Evolutionary conservation across 1,140 invertebrate genomes (phyloP), one percentile per base, ranked within the genome.

Genomic region (Rhizoglyphus robini): DNA sequence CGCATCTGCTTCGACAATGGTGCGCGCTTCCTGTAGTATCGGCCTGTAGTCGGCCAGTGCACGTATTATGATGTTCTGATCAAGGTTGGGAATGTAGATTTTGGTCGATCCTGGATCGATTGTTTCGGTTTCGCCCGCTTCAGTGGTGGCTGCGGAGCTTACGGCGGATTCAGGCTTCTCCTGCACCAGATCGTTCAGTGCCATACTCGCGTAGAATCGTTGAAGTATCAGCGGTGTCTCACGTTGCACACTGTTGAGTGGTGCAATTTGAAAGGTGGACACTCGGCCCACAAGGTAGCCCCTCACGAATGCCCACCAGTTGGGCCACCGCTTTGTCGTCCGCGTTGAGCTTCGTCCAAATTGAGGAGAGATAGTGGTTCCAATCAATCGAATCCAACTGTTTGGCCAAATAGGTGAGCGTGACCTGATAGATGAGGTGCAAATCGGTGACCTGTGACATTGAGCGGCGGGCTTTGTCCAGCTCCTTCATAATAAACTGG

Each of bases 401-500:
- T 4, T 71, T 66, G 27, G 59, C 54, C 11, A 71, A 30, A 62
- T 70, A 64, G 3, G 65, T 65, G 41, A 70, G 71, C 18, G 68
- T 73, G 1, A 93, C 88, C 70, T 94, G 78, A 77, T 97, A 98
- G 54, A 98, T 83, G 34, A 97, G 81, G 76, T 99, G 95, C 0
- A 99, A 79, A 73, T 99, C 94, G 69, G 86, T 90, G 72, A 96
- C 91, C 8, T 98, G 77, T 0, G 93, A 90, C 75, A 99, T 88
- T 71, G 86, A 88, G 71, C 86, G 83, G 47, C 91, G 79, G 0
- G 94, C 91, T 76, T 85, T 87, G 73, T 92, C 84, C n/a, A 98
- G 74, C 75, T 97, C 94, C 70, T 84, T 83, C 72, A 96, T 90
- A 23, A 97, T 80, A 32, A 83, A 80, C 3, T 96, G 77, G 1